These are phyloP conservation scores for Charina bottae DNA, from an alignment of 2,113 vertebrate species.

Conservation along the genomic window DNA sequence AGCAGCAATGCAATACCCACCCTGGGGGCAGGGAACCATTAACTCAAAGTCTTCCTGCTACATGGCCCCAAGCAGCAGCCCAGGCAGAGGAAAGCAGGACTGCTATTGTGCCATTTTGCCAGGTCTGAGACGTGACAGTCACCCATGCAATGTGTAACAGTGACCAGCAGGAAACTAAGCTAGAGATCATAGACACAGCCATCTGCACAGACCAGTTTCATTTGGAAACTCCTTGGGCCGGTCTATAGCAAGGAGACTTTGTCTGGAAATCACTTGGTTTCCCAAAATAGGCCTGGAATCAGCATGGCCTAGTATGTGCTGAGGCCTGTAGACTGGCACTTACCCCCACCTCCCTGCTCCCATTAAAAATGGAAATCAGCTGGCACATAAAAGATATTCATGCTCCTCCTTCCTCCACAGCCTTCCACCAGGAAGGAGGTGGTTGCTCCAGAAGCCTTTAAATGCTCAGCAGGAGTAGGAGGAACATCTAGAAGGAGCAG, in stretches of 20 bases:
- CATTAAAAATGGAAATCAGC: neutral
- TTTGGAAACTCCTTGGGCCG: neutral
- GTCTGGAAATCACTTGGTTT: neutral
- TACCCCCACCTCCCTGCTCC: neutral
- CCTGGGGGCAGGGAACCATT: slow-evolving; percentile 45
- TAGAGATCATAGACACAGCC: neutral
- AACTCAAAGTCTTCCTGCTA: slow-evolving; percentile 16
- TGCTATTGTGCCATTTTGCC: neutral
- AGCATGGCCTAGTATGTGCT: neutral
- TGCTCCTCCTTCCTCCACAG: neutral
- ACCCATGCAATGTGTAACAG: neutral
- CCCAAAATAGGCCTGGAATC: neutral
- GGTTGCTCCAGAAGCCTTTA: neutral
- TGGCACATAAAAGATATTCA: neutral
- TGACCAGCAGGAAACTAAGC: neutral
- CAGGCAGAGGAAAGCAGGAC: neutral
- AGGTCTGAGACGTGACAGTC: neutral
- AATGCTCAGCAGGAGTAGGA: neutral
- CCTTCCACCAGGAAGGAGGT: neutral
- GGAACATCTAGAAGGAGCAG: neutral
- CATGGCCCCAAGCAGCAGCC: neutral
- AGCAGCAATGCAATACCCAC: slow-evolving; percentile 29
- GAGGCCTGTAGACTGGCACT: neutral
- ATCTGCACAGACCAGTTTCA: neutral
- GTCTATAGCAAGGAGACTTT: neutral